Evolutionary conservation across 2,888 invertebrate species (phyloP), one percentile per base, ranked within the genome.

Genomic region (Lumbricus terrestris): DNA sequence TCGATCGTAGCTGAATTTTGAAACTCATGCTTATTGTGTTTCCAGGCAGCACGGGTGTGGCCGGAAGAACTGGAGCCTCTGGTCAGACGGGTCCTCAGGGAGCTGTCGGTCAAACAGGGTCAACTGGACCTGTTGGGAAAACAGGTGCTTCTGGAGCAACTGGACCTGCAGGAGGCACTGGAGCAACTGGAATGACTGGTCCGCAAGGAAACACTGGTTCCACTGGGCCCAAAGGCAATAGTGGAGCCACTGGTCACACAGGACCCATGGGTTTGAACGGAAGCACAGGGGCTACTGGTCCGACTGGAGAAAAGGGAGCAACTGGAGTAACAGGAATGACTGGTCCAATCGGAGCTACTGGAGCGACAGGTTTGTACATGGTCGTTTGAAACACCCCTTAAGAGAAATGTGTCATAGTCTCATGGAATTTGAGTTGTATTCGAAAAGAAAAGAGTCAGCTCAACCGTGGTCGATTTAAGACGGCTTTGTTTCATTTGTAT

Each of bases 241-340:
- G 34, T 85, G 85, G 85, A 23, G 85, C 85, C 34, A 85, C 85
- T 37, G 85, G 85, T 23, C 37, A 35, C 18, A 85, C 85, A 34
- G 85, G 85, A 85, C 85, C 85, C 34, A 85, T 37, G 34, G 85
- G 85, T 23, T 85, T 85, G 85, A 85, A 85, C 34, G 85, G 85
- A 35, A 37, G 37, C 35, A 35, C 85, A 35, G 85, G 85, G 35
- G 85, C 85, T 18, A 85, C 85, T 35, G 85, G 85, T 20, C 85
- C 85, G 4, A 34, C 23, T 85, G 85, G 85, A 35, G 35, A 34
- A 85, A 29, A 85, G 85, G 85, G 85, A 34, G 34, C 37, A 37
- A 85, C 85, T 85, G 85, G 85, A 85, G 6, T 0, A 34, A 85
- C 37, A 35, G 85, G 85, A 85, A 23, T 85, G 18, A 85, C 85